Evolutionary conservation across 2,113 vertebrate species (phyloP).

Genomic region (Solea senegalensis): DNA sequence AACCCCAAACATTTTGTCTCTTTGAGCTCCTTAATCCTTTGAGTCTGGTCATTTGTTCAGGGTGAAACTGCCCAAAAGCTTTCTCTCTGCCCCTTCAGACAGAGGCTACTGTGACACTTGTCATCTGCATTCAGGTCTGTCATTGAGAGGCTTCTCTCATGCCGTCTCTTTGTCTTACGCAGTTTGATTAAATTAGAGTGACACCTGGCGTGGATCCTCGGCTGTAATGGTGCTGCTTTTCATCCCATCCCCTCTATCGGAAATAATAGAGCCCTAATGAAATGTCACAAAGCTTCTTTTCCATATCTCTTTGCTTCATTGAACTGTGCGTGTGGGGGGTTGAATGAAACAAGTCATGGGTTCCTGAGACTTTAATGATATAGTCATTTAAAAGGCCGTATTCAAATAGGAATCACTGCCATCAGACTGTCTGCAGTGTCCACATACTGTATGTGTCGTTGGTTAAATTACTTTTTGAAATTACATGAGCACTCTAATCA

Average conservation of each 20-base stretch:
- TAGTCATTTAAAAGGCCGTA: conserved; percentile 51
- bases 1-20: background rate
- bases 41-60: conserved; percentile 14
- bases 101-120: conserved; percentile 55
- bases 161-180: conserved; percentile 68
- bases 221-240: conserved; percentile 56
- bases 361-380: conserved; percentile 46
- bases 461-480: conserved; percentile 42
- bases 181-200: conserved; percentile 67
- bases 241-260: conserved; percentile 58
- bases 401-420: conserved; percentile 47
- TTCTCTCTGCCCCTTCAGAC: conserved; percentile 44
- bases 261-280: conserved; percentile 62
- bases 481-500: conserved; percentile 33
- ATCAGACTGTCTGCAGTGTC: conserved; percentile 12
- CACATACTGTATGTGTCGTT: conserved; percentile 24
- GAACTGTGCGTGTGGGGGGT: conserved; percentile 18
- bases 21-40: conserved; percentile 7
- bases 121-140: conserved; percentile 59
- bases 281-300: conserved; percentile 51
- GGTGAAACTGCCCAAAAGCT: conserved; percentile 13
- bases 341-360: conserved; percentile 35
- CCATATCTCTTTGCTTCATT: conserved; percentile 26
- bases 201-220: conserved; percentile 66
- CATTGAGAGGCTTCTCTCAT: conserved; percentile 60